Base-by-base conservation (phyloP, 2,888 invertebrate genomes). In the Ethmia dodecea region DNA sequence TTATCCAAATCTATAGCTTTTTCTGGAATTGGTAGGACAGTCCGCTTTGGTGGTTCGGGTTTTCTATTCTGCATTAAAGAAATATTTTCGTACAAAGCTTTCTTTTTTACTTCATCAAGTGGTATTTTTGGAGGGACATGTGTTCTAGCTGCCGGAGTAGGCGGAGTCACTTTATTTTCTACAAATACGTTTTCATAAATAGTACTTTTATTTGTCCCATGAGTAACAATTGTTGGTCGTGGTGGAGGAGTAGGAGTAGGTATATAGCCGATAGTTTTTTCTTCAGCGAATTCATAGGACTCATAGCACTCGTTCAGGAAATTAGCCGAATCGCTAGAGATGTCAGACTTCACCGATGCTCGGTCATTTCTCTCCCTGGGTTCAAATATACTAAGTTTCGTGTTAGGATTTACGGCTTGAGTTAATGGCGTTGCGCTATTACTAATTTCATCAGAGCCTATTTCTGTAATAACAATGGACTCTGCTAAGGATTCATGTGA, bases 281-380 rank as follows among this genome's bases (percentile, higher is more conserved):
- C 26, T n/a, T 27, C 26, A 38, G 56, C 44, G 49, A 76, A 73
- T 30, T 79, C 76, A 43, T 74, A 84, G 1, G 81, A 66, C 47
- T 84, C 86, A 42, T 86, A 86, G 44, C 78, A 84, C 47, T 84
- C 86, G 45, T 86, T 86, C 0, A 79, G 58, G 29, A 72, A 63
- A 42, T 66, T 60, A 22, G 65, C 64, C 9, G 79, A 81, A 38
- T 74, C 74, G 34, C 52, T 42, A 1, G 70, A 71, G 13, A 48
- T 37, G 30, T 62, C 64, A 5, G 78, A 75, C 31, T 52, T 50
- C 2, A 64, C 34, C 22, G 76, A 76, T 36, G 49, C 55, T 37
- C 68, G 60, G 40, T 55, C 51, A 35, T 33, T 35, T 14, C 36
- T 26, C 10, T 26, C 26, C 11, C 26, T 26, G 6, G 26, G 26